Conservation (phyloP, 1,140 invertebrate species). For the Subanguina moxae region DNA sequence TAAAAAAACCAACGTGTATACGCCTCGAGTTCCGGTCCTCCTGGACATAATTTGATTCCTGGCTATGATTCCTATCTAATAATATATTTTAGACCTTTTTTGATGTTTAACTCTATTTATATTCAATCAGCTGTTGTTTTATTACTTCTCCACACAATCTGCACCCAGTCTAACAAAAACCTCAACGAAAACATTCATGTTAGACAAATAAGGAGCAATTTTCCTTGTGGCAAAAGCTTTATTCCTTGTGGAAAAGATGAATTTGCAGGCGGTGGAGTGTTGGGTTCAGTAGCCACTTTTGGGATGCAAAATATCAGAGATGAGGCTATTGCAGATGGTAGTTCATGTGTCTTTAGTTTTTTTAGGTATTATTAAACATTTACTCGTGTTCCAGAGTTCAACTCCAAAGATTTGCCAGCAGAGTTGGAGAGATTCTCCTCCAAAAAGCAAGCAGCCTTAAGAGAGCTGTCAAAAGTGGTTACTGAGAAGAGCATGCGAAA, state of each 20-base stretch:
- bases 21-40: no score
- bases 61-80: no score
- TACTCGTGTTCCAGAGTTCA: constrained; percentile 6
- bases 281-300: neutral
- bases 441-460: constrained; percentile 17
- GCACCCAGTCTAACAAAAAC: neutral
- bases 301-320: constrained; percentile 9
- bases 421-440: constrained; percentile 23
- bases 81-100: no score
- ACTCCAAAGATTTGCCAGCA: neutral
- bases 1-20: no score
- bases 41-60: no score
- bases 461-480: constrained; percentile 20
- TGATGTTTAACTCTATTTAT: no score
- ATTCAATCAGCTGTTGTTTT: no score
- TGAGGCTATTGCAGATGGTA: neutral
- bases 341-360: constrained; percentile 3
- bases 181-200: constrained; percentile 23
- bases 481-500: constrained; percentile 27
- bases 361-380: constrained; percentile 7
- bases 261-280: constrained; percentile 20
- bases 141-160: no score
- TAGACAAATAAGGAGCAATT: constrained; percentile 42
- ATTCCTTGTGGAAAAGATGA: constrained; percentile 40
- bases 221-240: constrained; percentile 53